Percentiles rank a stretch among this genome's conserved stretches.
Conservation (phyloP, 2,888 invertebrate species). For the Drosophila putrida region DNA sequence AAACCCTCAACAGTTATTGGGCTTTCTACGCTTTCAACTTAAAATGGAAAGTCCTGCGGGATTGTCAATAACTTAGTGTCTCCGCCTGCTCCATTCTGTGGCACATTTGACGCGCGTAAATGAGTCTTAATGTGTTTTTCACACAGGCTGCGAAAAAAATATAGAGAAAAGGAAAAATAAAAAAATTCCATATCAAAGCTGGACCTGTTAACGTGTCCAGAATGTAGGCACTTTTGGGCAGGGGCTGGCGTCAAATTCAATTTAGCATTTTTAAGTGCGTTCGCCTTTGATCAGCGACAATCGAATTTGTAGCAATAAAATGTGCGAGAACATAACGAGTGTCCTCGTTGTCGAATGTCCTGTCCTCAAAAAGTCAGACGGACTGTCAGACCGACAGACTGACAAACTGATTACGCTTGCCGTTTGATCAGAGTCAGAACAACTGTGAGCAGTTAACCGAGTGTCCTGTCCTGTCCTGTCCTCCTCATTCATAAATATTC, state of each 20-base stretch:
- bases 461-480: slow-evolving; percentile 1
- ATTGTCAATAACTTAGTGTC: slow-evolving; percentile 18
- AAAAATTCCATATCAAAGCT: slow-evolving; percentile 58
- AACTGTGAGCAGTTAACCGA: slow-evolving; percentile 45
- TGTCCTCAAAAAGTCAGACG: slow-evolving; percentile 8
- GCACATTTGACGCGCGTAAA: slow-evolving; percentile 75
- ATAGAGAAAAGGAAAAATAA: slow-evolving; percentile 21
- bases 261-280: slow-evolving; percentile 85
- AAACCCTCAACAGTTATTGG: slow-evolving; percentile 1
- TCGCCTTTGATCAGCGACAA: slow-evolving; percentile 84
- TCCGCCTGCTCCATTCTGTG: slow-evolving; percentile 35
- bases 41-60: slow-evolving; percentile 80
- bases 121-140: slow-evolving; percentile 79
- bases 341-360: slow-evolving; percentile 28
- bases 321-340: slow-evolving; percentile 64
- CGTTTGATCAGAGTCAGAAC: slow-evolving; percentile 67
- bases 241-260: slow-evolving; percentile 83
- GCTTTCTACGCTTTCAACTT: slow-evolving; percentile 24
- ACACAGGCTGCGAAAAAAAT: slow-evolving; percentile 43
- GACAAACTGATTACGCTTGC: slow-evolving; percentile 74
- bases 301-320: slow-evolving; percentile 84
- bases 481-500: slow-evolving; percentile 71
- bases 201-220: slow-evolving; percentile 46
- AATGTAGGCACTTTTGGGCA: slow-evolving; percentile 7
- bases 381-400: slow-evolving; percentile 2